phyloP scores from a whole-genome alignment of 35 echinoderm and acorn worm genomes.

The Lytechinus variegatus region DNA sequence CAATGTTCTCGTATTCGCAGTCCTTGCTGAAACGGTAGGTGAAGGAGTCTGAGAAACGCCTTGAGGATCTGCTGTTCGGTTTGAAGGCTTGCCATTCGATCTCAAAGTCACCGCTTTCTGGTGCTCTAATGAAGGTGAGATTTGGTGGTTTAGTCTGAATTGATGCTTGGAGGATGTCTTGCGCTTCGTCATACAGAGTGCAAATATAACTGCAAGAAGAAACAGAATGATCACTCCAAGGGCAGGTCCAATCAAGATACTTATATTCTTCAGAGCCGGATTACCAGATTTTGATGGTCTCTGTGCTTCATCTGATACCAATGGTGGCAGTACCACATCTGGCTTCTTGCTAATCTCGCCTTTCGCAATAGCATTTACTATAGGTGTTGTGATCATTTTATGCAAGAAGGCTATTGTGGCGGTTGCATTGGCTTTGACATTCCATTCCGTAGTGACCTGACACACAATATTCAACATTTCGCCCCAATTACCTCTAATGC shows the following conservation, averaged over 20 bases:
- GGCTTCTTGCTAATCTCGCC: background rate
- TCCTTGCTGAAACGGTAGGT: constrained; percentile 46
- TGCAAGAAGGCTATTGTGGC: constrained; percentile 51
- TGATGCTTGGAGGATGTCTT: constrained; percentile 49
- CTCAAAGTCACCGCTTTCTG: constrained; percentile 50
- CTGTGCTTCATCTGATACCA: background rate
- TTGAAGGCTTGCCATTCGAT: constrained; percentile 37
- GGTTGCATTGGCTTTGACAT: constrained; percentile 54
- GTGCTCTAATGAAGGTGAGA: background rate
- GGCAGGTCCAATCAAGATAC: constrained; percentile 66
- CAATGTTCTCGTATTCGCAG: constrained; percentile 64
- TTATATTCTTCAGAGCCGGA: constrained; percentile 61
- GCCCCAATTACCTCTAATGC: constrained; percentile 22
- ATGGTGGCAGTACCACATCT: background rate
- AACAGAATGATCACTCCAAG: constrained; percentile 69
- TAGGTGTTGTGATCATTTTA: background rate
- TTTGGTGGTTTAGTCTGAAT: background rate
- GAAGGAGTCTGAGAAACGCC: constrained; percentile 69
- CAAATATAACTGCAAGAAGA: constrained; percentile 59
- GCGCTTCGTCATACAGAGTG: constrained; percentile 58
- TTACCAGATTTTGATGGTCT: background rate
- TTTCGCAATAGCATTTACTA: background rate
- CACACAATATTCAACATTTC: constrained; percentile 54
- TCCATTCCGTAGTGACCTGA: constrained; percentile 59
- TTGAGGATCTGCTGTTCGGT: constrained; percentile 55